Evolutionary conservation across 92 coral and sea anemone genomes (phyloP).

Genomic region (Pocillopora grandis): DNA sequence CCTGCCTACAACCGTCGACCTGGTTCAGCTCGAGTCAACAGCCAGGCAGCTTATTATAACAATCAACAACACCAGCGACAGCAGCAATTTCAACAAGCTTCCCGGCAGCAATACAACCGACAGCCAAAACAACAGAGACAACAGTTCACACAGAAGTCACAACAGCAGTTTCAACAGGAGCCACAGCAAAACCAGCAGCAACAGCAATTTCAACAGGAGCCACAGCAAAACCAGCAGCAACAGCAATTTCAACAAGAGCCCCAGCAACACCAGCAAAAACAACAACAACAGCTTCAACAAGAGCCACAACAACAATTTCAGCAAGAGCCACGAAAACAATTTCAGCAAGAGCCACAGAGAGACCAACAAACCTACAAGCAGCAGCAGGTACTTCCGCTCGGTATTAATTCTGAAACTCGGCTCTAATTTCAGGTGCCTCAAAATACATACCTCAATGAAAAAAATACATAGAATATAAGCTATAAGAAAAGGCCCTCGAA

Average conservation of each 20-base stretch:
- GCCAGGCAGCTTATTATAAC: slow-evolving; percentile 21
- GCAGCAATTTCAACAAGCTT: not conserved
- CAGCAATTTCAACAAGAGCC: not conserved
- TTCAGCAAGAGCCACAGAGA: not conserved
- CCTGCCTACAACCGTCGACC: slow-evolving; percentile 19
- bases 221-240: slow-evolving; percentile 1
- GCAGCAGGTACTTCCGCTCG: not conserved
- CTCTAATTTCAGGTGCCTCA: no score
- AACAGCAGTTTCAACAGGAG: slow-evolving; percentile 18
- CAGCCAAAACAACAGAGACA: slow-evolving; percentile 19
- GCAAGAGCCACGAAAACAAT: not conserved
- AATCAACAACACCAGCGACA: not conserved
- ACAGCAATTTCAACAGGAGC: not conserved
- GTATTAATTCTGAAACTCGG: no score
- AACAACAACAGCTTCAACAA: slow-evolving; percentile 9
- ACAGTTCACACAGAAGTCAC: slow-evolving; percentile 9
- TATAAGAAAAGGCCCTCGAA: no score
- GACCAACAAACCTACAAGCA: slow-evolving; percentile 1
- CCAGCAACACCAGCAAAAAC: slow-evolving; percentile 25
- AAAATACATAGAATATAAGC: not conserved
- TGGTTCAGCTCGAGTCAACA: not conserved
- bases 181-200: not conserved
- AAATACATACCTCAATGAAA: no score
- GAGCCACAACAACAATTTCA: not conserved
- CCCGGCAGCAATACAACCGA: not conserved